Percentiles rank a stretch among this genome's conserved stretches.
Conservation (phyloP, 2,113 vertebrate species). For the Chaenocephalus aceratus region DNA sequence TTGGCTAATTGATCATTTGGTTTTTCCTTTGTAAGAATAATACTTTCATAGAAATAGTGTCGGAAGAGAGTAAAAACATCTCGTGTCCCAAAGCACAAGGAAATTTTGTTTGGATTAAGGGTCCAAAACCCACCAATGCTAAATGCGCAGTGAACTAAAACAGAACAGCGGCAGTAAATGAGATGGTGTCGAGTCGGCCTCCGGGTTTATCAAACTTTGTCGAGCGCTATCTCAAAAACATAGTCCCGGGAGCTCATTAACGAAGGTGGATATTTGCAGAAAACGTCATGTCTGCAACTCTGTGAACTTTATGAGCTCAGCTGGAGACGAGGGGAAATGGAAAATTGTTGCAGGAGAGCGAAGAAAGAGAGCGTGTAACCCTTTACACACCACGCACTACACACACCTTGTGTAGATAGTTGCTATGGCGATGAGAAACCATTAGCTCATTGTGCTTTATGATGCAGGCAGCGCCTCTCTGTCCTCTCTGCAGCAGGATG, state of each 20-base stretch:
- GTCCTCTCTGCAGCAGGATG: constrained; percentile 40
- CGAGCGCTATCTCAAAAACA: neutral
- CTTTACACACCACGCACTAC: neutral
- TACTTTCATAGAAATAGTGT: neutral
- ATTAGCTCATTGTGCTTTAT: constrained; percentile 21
- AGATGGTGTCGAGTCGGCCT: neutral
- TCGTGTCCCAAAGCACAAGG: neutral
- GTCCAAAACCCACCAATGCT: neutral
- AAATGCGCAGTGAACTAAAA: neutral
- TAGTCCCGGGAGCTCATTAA: neutral
- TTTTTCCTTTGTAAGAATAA: no score
- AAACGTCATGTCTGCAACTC: neutral
- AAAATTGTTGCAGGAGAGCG: neutral
- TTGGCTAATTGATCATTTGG: no score
- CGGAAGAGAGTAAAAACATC: neutral
- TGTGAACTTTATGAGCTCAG: constrained; percentile 22
- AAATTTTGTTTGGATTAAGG: neutral
- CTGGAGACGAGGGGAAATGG: neutral
- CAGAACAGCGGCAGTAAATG: neutral
- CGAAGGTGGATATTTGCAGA: neutral
- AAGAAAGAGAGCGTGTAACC: neutral
- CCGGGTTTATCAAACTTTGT: neutral
- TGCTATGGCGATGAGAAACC: constrained; percentile 18
- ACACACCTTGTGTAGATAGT: neutral
- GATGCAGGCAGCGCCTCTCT: constrained; percentile 10